Evolutionary conservation across 2,797 vertebrate species (phyloP), one percentile per base, ranked within the genome.

Genomic region (Argya squamiceps): DNA sequence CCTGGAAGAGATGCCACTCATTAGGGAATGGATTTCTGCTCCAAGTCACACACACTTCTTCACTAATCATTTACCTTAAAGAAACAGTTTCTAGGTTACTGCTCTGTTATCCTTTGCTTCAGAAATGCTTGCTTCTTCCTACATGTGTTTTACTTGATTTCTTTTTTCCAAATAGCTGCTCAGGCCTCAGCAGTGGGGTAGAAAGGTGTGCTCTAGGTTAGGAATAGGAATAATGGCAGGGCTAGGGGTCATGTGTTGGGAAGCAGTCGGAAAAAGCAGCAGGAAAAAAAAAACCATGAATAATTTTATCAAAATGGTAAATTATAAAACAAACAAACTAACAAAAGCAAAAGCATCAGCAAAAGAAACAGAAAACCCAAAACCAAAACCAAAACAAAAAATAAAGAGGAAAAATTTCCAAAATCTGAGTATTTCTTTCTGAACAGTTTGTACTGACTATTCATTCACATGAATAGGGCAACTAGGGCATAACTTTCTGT

Each of bases 311-410:
- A 24, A 89, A 68, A 75, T 6, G 8, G 62, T 78, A 79, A 68
- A 78, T 34, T 44, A 39, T 9, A 36, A 83, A 58, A 12, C 49
- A 56, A 85, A 15, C 20, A 50, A 70, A 50, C 5, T 37, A 37
- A 43, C 17, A 49, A 56, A 47, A 32, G 3, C 14, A 56, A 47
- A 46, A 37, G 12, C 23, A 37, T n/a, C 2, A 58, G 6, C 15
- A 29, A 44, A 62, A 63, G 15, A 17, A 37, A 39, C 12, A 50
- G 5, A 21, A 79, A 37, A 47, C 27, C 30, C 0, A 2, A 49
- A 24, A 30, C 30, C 0, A 2, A 49, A 24, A 30, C 30, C 0
- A 2, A 49, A 24, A 24, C 13, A 23, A 44, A n/a, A 12, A 24
- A 44, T 16, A 30, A 18, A 6, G 7, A 26, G 4, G 3, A 6